Conservation (phyloP, 2,888 invertebrate genomes). For the Catocala fraxini region DNA sequence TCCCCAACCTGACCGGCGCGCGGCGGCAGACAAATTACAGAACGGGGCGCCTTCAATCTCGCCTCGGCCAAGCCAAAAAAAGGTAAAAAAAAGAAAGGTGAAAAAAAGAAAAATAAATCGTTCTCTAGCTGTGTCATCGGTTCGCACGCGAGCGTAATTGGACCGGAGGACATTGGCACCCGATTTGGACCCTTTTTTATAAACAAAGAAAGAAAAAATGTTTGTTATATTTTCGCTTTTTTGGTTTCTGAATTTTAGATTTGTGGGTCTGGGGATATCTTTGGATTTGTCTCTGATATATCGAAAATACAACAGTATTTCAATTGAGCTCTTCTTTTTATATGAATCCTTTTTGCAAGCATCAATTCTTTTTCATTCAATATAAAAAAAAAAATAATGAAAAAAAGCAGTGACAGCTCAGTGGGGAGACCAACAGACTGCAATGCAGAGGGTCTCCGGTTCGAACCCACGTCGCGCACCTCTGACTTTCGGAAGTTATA, state of each 20-base stretch:
- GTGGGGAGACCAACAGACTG: too few species aligned
- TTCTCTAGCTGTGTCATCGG: conserved; percentile 75
- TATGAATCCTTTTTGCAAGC: too few species aligned
- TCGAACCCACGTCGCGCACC: too few species aligned
- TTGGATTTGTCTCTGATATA: background rate
- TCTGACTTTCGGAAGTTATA: too few species aligned
- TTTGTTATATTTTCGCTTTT: conserved; percentile 24
- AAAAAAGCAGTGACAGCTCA: too few species aligned
- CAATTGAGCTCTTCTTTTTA: too few species aligned
- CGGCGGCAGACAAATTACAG: conserved; percentile 75
- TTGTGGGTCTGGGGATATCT: conserved; percentile 14
- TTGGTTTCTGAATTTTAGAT: conserved; percentile 22
- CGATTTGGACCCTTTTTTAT: conserved; percentile 54
- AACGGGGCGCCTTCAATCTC: conserved; percentile 73
- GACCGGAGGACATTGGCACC: conserved; percentile 60
- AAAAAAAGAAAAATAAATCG: conserved; percentile 61
- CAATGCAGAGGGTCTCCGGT: too few species aligned
- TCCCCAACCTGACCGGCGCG: conserved; percentile 58
- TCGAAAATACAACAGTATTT: too few species aligned
- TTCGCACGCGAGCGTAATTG: conserved; percentile 68
- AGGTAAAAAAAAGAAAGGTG: conserved; percentile 41
- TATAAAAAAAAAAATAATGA: too few species aligned
- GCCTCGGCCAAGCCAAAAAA: conserved; percentile 56
- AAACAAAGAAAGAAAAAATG: conserved; percentile 51
- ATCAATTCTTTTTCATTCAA: too few species aligned